These are phyloP conservation scores for Ophraella communa DNA, from an alignment of 2,888 invertebrate species.

Conservation along the genomic window DNA sequence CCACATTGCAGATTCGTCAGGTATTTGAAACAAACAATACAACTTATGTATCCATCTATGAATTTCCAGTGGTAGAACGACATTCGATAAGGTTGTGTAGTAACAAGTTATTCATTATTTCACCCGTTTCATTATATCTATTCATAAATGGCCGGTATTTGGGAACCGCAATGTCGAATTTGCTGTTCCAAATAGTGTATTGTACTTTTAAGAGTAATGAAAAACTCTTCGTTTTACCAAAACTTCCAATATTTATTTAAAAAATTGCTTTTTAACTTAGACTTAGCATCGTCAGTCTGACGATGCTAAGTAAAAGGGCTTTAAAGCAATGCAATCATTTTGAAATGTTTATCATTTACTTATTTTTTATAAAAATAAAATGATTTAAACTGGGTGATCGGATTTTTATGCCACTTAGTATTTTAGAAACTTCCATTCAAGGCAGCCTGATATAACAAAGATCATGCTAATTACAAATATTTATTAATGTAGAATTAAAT, in stretches of 20 bases:
- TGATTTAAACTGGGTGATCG: too few relatives aligned
- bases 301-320: not conserved
- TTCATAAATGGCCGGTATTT: not conserved
- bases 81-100: conserved; percentile 17
- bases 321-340: not conserved
- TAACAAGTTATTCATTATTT: conserved; percentile 14
- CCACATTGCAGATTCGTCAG: conserved; percentile 14
- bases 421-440: too few relatives aligned
- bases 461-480: too few relatives aligned
- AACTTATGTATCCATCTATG: conserved; percentile 10
- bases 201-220: too few relatives aligned
- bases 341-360: not conserved
- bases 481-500: too few relatives aligned
- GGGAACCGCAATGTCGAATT: not conserved
- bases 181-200: not conserved
- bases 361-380: too few relatives aligned
- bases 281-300: too few relatives aligned
- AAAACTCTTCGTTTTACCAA: too few relatives aligned
- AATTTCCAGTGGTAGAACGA: conserved; percentile 17
- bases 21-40: conserved; percentile 22
- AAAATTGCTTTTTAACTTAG: not conserved
- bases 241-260: too few relatives aligned
- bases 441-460: too few relatives aligned
- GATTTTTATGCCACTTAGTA: too few relatives aligned
- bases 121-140: not conserved